phyloP scores from a whole-genome alignment of 2,797 vertebrate species.

The Eidolon dupreanum region DNA sequence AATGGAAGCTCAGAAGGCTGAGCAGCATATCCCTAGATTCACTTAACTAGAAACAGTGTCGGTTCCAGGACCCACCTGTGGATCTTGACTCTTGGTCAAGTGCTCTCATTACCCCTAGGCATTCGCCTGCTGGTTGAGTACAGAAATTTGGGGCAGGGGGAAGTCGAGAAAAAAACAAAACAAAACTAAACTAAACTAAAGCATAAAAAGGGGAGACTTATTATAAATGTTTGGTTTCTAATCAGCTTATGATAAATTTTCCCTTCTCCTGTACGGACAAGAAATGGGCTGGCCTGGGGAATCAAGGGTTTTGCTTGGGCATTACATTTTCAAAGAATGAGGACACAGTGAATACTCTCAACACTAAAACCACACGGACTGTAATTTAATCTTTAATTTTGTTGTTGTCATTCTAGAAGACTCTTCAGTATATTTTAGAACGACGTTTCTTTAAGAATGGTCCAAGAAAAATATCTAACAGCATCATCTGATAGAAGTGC shows the following conservation, averaged over 20 bases:
- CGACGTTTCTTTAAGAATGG: not conserved
- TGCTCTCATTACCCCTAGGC: not conserved
- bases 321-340: slow-evolving; percentile 35
- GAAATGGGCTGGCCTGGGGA: slow-evolving; percentile 9
- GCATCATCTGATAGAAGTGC: not conserved
- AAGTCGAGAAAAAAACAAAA: not conserved
- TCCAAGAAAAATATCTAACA: not conserved
- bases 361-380: slow-evolving; percentile 34
- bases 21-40: not conserved
- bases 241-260: slow-evolving; percentile 14
- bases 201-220: not conserved
- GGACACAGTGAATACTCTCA: slow-evolving; percentile 15
- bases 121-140: not conserved
- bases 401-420: slow-evolving; percentile 33
- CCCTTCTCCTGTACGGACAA: slow-evolving; percentile 30
- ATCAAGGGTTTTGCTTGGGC: slow-evolving; percentile 17
- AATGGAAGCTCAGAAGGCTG: not conserved
- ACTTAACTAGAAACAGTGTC: not conserved
- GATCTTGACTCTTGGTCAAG: not conserved
- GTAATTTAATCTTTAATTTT: slow-evolving; percentile 44
- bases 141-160: not conserved
- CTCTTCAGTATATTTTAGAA: slow-evolving; percentile 32
- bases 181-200: not conserved
- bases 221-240: slow-evolving; percentile 8
- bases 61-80: not conserved